Evolutionary conservation across 2,888 invertebrate species (phyloP), one percentile per base, ranked within the genome.

Genomic region (Heliothis peltigera): DNA sequence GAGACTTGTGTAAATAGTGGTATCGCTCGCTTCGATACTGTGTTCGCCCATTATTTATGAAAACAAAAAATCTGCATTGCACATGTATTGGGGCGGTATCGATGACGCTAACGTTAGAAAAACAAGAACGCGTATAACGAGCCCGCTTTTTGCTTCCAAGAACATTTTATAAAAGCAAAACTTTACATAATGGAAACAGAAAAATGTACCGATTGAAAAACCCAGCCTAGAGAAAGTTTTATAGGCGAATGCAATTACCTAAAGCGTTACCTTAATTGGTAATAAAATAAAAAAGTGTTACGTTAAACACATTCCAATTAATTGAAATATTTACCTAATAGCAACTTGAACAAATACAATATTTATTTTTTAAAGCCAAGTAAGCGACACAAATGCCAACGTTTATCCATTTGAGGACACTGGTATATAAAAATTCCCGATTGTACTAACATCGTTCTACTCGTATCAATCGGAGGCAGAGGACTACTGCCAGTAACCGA

Each of bases 401-500:
- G 39, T 39, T 32, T 32, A 19, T 54, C 32, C 32, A 32, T n/a
- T 35, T 39, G 25, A 56, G 35, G 51, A 39, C 46, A 28, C 22
- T 18, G 1, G 8, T 18, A 15, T 8, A 46, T 4, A 64, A 46
- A 57, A 17, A 59, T 43, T 48, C 22, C 39, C 12, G 10, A 7
- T 5, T 55, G 57, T 48, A 43, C 18, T 39, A 56, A 54, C 65
- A 65, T 72, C 57, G 77, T 77, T 17, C 52, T 18, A 72, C 67
- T 72, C 60, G 21, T 72, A 73, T 68, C 71, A 66, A 75, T 63
- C 44, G 66, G 64, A 82, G 79, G 78, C 80, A 81, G 70, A 55
- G 43, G 60, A n/a, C 70, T 60, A 70, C 70, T 84, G 86, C 81
- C 75, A 70, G 73, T 84, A 87, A 87, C 87, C 76, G 87, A 87